phyloP scores from a whole-genome alignment of 2,113 vertebrate species.

The Lanius collurio region DNA sequence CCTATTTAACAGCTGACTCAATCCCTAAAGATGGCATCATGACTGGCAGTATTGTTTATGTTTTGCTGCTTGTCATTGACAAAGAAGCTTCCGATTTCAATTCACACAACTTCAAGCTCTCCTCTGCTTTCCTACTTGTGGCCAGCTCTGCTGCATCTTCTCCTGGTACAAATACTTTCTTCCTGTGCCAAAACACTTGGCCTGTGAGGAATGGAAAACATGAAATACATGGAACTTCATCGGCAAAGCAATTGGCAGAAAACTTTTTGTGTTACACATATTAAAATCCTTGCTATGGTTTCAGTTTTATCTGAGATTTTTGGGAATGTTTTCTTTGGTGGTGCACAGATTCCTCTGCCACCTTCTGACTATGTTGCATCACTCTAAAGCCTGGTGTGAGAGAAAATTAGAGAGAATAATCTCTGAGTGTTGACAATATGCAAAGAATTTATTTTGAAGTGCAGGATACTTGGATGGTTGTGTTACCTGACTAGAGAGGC shows the following conservation, averaged over 20 bases:
- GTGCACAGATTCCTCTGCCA: background rate
- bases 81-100: background rate
- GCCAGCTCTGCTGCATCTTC: background rate
- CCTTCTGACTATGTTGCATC: background rate
- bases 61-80: background rate
- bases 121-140: background rate
- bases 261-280: background rate
- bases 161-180: background rate
- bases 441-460: background rate
- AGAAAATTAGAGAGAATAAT: background rate
- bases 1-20: background rate
- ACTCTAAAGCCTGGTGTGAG: background rate
- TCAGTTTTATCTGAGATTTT: background rate
- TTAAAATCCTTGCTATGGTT: background rate
- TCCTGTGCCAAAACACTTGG: background rate
- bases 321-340: background rate
- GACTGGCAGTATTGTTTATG: background rate
- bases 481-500: background rate
- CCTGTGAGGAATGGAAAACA: background rate
- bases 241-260: background rate
- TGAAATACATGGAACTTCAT: background rate
- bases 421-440: background rate
- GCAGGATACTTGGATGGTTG: background rate
- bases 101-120: background rate
- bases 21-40: background rate